phyloP scores from a whole-genome alignment of 2,113 vertebrate genomes.

The Melanerpes formicivorus region DNA sequence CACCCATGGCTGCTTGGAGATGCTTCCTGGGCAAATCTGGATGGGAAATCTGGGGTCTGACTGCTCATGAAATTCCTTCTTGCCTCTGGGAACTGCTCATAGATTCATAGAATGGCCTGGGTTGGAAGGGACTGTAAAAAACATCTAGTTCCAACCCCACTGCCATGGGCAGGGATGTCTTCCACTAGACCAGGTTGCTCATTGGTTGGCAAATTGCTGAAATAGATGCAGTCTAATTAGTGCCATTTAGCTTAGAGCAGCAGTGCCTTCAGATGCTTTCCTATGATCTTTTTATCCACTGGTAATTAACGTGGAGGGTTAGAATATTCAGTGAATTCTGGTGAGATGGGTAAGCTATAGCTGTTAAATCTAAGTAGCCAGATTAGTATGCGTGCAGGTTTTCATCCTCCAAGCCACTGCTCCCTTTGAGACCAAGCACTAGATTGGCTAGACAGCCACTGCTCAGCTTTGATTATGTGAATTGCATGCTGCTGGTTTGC shows the following conservation, averaged over 20 bases:
- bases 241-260: slow-evolving; percentile 89
- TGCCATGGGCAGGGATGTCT: no score
- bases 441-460: slow-evolving; percentile 85
- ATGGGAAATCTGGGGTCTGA: background rate
- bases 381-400: slow-evolving; percentile 98
- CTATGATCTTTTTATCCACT: slow-evolving; percentile 85
- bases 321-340: slow-evolving; percentile 92
- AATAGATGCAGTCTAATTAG: slow-evolving; percentile 91
- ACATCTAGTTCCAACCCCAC: no score
- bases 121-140: no score
- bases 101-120: no score
- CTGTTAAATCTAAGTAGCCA: slow-evolving; percentile 92
- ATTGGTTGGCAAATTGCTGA: slow-evolving; percentile 83
- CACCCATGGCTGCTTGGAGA: background rate
- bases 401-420: slow-evolving; percentile 85
- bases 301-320: slow-evolving; percentile 95
- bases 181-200: no score
- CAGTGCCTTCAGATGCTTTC: slow-evolving; percentile 84
- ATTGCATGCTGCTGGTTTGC: slow-evolving; percentile 82
- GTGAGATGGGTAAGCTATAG: slow-evolving; percentile 89
- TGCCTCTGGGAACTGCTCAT: background rate
- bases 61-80: background rate
- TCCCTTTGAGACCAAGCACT: slow-evolving; percentile 88
- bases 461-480: slow-evolving; percentile 88
- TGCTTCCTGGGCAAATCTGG: background rate